Evolutionary conservation across 2,888 invertebrate genomes (phyloP).

Genomic region (Campoplex nolae): DNA sequence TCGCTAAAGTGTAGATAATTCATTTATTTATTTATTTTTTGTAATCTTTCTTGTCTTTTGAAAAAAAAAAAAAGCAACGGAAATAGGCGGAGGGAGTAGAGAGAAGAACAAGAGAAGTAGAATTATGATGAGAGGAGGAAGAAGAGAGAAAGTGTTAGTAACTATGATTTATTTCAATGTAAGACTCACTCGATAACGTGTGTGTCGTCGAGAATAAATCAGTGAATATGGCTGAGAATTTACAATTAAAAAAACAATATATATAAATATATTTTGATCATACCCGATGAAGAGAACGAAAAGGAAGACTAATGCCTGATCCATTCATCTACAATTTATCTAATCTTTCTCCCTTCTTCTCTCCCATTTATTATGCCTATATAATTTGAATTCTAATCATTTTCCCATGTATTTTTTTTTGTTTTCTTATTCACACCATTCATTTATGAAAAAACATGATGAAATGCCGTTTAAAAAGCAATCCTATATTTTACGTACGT

Average conservation of each 20-base stretch:
- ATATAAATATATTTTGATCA: conserved; percentile 41
- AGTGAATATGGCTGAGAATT: conserved; percentile 56
- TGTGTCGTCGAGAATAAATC: conserved; percentile 48
- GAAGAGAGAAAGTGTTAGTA: conserved; percentile 55
- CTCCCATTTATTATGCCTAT: conserved; percentile 68
- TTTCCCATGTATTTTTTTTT: conserved; percentile 60
- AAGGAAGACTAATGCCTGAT: conserved; percentile 64
- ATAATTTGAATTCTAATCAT: conserved; percentile 69
- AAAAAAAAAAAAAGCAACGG: conserved; percentile 41
- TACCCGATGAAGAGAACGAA: conserved; percentile 65
- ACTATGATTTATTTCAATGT: conserved; percentile 40
- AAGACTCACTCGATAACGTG: conserved; percentile 38
- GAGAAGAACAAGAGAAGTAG: conserved; percentile 42
- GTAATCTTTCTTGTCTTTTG: conserved; percentile 23
- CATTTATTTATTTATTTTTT: conserved; percentile 30
- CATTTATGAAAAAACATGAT: conserved; percentile 63
- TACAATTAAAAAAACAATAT: conserved; percentile 45
- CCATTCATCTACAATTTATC: conserved; percentile 57
- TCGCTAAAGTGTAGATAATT: conserved; percentile 39
- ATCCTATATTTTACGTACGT: conserved; percentile 59
- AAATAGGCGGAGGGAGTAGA: conserved; percentile 63
- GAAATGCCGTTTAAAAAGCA: conserved; percentile 69
- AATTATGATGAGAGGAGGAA: conserved; percentile 35
- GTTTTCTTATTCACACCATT: conserved; percentile 44
- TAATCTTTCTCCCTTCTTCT: conserved; percentile 65